Conservation (phyloP, 2,113 vertebrate genomes). For the Clarias macrocephalus region DNA sequence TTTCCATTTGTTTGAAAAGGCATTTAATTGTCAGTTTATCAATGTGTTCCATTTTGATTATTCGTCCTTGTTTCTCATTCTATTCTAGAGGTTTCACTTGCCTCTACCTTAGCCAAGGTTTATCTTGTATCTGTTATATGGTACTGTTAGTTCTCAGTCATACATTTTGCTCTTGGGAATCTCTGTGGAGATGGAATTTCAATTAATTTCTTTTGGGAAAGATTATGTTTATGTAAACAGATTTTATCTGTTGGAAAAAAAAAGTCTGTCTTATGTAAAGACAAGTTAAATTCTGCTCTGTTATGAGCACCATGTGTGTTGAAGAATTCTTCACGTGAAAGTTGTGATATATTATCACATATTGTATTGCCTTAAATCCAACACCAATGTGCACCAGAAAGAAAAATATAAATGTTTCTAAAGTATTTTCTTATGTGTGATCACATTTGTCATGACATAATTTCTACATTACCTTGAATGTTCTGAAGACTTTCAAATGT, state of each 20-base stretch:
- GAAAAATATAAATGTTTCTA: background rate
- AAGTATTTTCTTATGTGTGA: background rate
- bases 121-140: too few species aligned
- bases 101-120: background rate
- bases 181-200: too few species aligned
- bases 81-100: background rate
- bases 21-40: background rate
- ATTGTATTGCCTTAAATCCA: background rate
- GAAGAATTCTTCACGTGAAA: background rate
- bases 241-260: background rate
- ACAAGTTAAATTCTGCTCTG: slow-evolving; percentile 15
- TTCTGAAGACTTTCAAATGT: background rate
- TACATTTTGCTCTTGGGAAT: too few species aligned
- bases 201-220: slow-evolving; percentile 10
- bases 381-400: background rate
- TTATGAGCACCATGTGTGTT: slow-evolving; percentile 2
- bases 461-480: too few species aligned
- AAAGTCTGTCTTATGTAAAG: slow-evolving; percentile 10
- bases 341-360: slow-evolving; percentile 17
- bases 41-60: background rate
- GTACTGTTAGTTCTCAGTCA: too few species aligned
- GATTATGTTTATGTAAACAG: background rate
- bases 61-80: background rate
- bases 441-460: background rate
- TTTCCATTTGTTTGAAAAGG: background rate